Evolutionary conservation across 1,140 invertebrate genomes (phyloP), one percentile per base, ranked within the genome.

Genomic region (Lordiphosa stackelbergi): DNA sequence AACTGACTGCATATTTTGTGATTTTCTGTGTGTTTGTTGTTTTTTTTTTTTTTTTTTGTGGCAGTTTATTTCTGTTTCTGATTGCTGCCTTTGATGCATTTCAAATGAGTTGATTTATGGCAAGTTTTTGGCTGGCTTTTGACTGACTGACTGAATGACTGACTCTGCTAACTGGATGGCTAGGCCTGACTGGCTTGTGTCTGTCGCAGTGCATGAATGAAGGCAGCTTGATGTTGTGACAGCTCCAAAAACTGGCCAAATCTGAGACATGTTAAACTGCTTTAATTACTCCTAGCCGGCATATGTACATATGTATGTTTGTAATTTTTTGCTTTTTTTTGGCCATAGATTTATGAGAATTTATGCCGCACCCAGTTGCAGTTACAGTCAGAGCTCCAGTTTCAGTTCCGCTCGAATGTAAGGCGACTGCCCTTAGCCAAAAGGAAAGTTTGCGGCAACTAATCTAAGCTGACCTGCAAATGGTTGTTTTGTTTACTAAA

Each of bases 31-130:
- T 19, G 19, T 19, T 19, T 19, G 19, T 19, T 19, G 2, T 16
- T 19, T 36, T 42, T 65, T 69, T 36, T 42, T 65, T 69, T 55
- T 57, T 70, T 49, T 34, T 65, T 59, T 72, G 56, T 49, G 38
- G 64, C 65, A 69, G 64, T 75, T 65, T 56, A 53, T 73, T 72
- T 59, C 66, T 81, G 75, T 81, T 79, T 79, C 71, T 79, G 75
- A 79, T 79, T 79, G 75, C 75, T 75, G 75, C 75, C 73, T 73
- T 79, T 79, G 75, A 79, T 79, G 75, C 75, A 79, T 79, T 79
- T 79, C 77, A 79, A 79, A 79, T 83, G 75, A 83, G 75, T 79
- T 79, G 75, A 79, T 79, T 79, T 79, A 79, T 79, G 75, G 75
- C 75, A 71, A 79, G 53, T 69, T 79, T 79, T 79, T 52, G 74